These are phyloP conservation scores for Myotis brandtii DNA, from an alignment of 2,113 vertebrate species.

Conservation along the genomic window DNA sequence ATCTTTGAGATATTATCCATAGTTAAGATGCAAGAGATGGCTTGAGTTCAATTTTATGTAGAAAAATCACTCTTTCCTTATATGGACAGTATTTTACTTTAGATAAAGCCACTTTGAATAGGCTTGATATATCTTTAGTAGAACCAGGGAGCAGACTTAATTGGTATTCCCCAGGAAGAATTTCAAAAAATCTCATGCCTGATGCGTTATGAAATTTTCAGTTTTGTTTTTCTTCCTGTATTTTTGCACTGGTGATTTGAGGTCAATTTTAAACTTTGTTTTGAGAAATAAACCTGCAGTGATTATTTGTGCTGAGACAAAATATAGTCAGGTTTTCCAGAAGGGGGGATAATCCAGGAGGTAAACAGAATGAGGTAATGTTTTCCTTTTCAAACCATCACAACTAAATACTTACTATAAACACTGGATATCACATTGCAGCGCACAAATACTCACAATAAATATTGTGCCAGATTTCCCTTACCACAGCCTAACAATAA, in stretches of 20 bases:
- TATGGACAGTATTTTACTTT: conserved; percentile 39
- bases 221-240: neutral
- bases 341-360: neutral
- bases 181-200: neutral
- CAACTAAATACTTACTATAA: neutral
- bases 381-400: conserved; percentile 28
- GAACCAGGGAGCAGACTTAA: neutral
- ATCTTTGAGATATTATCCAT: conserved; percentile 1
- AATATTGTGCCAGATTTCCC: neutral
- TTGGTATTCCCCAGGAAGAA: conserved; percentile 1
- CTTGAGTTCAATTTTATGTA: neutral
- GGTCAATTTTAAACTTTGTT: conserved; percentile 5
- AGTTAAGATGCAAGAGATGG: neutral
- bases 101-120: conserved; percentile 2
- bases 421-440: neutral
- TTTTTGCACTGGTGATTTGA: conserved; percentile 2
- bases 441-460: neutral
- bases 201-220: conserved; percentile 1
- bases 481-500: neutral
- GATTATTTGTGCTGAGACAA: conserved; percentile 33
- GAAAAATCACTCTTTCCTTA: conserved; percentile 29
- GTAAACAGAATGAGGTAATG: conserved; percentile 15
- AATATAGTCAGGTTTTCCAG: neutral
- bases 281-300: neutral
- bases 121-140: conserved; percentile 5